Conservation (phyloP, 2,888 invertebrate species). For the Limenitis arthemis region DNA sequence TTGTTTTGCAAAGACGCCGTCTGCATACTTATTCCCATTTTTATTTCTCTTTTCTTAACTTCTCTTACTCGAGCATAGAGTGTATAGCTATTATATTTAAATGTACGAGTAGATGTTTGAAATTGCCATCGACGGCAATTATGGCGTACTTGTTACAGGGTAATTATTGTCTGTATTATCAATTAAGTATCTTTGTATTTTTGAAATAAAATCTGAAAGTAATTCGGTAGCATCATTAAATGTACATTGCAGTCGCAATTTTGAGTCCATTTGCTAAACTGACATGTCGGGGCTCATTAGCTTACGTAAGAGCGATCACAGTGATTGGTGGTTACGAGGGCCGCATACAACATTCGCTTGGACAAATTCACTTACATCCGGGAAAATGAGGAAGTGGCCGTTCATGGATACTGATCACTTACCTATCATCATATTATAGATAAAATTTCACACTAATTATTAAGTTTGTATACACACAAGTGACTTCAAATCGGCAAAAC, state of each 20-base stretch:
- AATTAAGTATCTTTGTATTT: too few species aligned
- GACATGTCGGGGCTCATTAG: conserved; percentile 35
- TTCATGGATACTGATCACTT: conserved; percentile 29
- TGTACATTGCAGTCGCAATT: conserved; percentile 2
- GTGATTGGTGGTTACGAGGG: conserved; percentile 34
- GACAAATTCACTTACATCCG: conserved; percentile 36
- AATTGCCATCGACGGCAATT: neutral
- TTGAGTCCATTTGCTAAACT: conserved; percentile 2
- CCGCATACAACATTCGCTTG: conserved; percentile 11
- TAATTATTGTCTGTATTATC: too few species aligned
- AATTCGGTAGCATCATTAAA: neutral
- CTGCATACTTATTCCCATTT: conserved; percentile 52
- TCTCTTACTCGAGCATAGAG: conserved; percentile 8
- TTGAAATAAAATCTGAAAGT: neutral
- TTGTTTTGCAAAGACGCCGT: conserved; percentile 57
- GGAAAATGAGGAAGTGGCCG: conserved; percentile 49
- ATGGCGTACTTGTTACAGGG: conserved; percentile 1
- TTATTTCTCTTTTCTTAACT: conserved; percentile 18
- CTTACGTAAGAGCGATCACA: conserved; percentile 39
- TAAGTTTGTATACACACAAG: too few species aligned
- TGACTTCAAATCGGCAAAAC: too few species aligned
- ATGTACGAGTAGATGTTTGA: neutral
- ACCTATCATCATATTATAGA: neutral
- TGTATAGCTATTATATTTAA: neutral
- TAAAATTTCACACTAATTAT: too few species aligned